phyloP scores from a whole-genome alignment of 2,888 invertebrate genomes.

The Argyresthia goedartella region DNA sequence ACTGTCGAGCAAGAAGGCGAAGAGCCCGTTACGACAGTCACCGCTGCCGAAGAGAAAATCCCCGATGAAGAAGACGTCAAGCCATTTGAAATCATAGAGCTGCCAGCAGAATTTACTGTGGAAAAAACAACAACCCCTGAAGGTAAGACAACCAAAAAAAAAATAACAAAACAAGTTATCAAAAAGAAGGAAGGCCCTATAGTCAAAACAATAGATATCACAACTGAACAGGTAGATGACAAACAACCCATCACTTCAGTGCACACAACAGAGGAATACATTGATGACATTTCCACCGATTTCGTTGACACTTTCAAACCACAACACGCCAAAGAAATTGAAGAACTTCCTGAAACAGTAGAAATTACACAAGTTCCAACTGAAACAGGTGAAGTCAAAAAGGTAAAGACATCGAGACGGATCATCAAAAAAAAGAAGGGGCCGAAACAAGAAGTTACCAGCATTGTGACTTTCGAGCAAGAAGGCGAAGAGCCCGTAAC shows the following conservation, averaged over 20 bases:
- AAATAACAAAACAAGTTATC: conserved; percentile 20
- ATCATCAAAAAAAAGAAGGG: conserved; percentile 26
- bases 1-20: too few relatives aligned
- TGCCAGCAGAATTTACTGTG: conserved; percentile 14
- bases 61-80: conserved; percentile 10
- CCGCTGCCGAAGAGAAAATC: too few relatives aligned
- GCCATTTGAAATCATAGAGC: conserved; percentile 20
- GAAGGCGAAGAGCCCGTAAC: conserved; percentile 34
- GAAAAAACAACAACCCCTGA: conserved; percentile 17
- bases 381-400: conserved; percentile 14
- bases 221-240: too few relatives aligned
- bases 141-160: too few relatives aligned
- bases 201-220: conserved; percentile 31
- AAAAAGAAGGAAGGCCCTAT: conserved; percentile 39
- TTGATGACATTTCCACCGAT: conserved; percentile 21
- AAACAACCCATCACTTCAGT: conserved; percentile 44
- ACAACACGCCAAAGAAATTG: background rate
- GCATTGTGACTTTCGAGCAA: conserved; percentile 24
- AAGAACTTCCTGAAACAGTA: conserved; percentile 35
- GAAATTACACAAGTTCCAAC: too few relatives aligned
- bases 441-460: conserved; percentile 23
- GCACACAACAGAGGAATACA: conserved; percentile 32
- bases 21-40: too few relatives aligned
- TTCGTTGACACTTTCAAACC: conserved; percentile 9
- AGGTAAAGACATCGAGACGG: conserved; percentile 31